Evolutionary conservation across 2,113 vertebrate genomes (phyloP).

Genomic region (Poicephalus meyeri): DNA sequence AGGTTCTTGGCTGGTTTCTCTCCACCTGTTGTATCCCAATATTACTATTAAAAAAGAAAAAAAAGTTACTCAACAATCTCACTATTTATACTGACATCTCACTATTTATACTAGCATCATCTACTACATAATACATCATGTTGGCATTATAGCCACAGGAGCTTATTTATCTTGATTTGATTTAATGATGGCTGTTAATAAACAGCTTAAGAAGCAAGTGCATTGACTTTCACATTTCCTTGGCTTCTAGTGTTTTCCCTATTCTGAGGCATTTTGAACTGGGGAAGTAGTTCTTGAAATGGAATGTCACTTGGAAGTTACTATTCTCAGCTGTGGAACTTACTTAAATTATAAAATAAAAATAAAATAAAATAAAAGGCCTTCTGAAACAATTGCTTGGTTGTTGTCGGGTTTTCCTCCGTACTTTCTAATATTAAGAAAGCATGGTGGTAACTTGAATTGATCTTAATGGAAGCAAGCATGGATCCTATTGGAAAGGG

Average conservation of each 20-base stretch:
- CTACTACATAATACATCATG: background rate
- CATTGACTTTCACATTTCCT: background rate
- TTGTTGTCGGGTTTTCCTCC: background rate
- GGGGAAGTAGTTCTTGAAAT: background rate
- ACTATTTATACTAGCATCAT: background rate
- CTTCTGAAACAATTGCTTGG: background rate
- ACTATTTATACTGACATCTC: background rate
- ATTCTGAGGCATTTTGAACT: background rate
- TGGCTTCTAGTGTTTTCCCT: background rate
- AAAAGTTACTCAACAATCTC: background rate
- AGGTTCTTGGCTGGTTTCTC: constrained; percentile 60
- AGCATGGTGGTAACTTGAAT: background rate
- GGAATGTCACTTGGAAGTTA: background rate
- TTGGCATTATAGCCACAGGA: background rate
- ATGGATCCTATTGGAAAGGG: background rate
- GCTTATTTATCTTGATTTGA: background rate
- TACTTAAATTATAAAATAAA: background rate
- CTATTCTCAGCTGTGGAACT: background rate
- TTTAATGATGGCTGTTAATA: background rate
- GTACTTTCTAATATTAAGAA: background rate
- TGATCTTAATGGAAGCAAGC: background rate
- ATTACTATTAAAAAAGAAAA: constrained; percentile 22
- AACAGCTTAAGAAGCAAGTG: background rate
- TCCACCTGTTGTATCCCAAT: constrained; percentile 59
- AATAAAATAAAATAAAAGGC: background rate